phyloP scores from a whole-genome alignment of 2,797 vertebrate species.

The Parauchenoglanis punctatus region DNA sequence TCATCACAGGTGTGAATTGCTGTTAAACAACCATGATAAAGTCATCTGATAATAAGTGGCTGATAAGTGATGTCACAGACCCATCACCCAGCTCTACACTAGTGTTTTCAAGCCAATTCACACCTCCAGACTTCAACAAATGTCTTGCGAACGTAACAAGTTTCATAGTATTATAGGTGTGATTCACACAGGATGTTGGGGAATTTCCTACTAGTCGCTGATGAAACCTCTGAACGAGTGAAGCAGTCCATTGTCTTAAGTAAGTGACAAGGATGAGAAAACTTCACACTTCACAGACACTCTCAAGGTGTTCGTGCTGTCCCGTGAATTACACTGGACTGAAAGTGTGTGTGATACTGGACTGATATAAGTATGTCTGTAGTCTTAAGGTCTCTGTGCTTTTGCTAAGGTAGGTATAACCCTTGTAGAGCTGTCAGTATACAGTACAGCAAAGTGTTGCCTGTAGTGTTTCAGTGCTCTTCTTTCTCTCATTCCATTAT shows the following conservation, averaged over 20 bases:
- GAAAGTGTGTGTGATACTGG: neutral
- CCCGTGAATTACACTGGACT: neutral
- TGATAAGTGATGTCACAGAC: slow-evolving; percentile 14
- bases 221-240: neutral
- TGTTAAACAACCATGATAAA: slow-evolving; percentile 8
- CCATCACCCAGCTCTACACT: neutral
- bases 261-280: neutral
- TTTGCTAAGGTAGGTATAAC: neutral
- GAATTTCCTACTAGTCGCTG: neutral
- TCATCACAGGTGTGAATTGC: slow-evolving; percentile 17
- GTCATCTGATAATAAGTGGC: neutral
- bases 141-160: neutral
- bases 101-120: slow-evolving; percentile 17
- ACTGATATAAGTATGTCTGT: neutral
- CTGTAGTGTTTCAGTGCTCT: neutral
- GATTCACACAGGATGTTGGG: slow-evolving; percentile 22
- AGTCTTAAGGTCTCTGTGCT: neutral
- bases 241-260: neutral
- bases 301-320: neutral
- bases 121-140: slow-evolving; percentile 3
- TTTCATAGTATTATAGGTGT: neutral
- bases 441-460: neutral
- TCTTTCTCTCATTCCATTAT: neutral
- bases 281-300: neutral
- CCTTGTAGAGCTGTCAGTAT: neutral